phyloP scores from a whole-genome alignment of 2,113 vertebrate genomes.

The Caranx melampygus region DNA sequence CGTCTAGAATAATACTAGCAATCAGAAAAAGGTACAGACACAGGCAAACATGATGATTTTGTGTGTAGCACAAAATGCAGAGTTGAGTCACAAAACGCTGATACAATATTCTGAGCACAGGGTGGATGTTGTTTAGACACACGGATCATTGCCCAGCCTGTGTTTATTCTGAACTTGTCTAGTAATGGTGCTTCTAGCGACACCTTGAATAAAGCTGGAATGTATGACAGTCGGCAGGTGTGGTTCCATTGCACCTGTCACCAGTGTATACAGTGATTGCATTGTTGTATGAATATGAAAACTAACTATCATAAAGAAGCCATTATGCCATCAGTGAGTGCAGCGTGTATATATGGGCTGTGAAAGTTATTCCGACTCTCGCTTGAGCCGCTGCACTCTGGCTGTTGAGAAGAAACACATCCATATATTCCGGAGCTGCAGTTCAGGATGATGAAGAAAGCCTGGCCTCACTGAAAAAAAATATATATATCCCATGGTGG shows the following conservation, averaged over 20 bases:
- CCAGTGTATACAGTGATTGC: slow-evolving; percentile 15
- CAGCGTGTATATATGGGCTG: slow-evolving; percentile 1
- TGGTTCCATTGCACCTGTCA: background rate
- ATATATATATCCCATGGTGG: slow-evolving; percentile 9
- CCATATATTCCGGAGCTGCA: slow-evolving; percentile 40
- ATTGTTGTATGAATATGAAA: slow-evolving; percentile 12
- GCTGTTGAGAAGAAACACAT: slow-evolving; percentile 41
- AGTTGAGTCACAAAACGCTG: slow-evolving; percentile 14
- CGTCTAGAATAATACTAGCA: slow-evolving; percentile 58
- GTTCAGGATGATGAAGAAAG: slow-evolving; percentile 43
- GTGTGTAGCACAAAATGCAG: slow-evolving; percentile 6
- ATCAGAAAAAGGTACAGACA: slow-evolving; percentile 46
- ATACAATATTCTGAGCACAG: background rate
- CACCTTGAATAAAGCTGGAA: slow-evolving; percentile 1
- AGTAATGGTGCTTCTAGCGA: background rate
- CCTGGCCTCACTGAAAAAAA: slow-evolving; percentile 38
- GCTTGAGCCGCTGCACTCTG: background rate
- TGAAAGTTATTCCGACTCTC: slow-evolving; percentile 14
- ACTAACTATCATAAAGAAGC: slow-evolving; percentile 27
- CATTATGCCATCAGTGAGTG: slow-evolving; percentile 1
- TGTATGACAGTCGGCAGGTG: background rate
- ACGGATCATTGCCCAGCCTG: background rate
- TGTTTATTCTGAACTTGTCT: background rate
- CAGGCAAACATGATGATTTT: slow-evolving; percentile 37
- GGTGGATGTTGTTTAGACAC: background rate